Base-by-base conservation (phyloP, 1,140 invertebrate genomes). In the Spodoptera litura region DNA sequence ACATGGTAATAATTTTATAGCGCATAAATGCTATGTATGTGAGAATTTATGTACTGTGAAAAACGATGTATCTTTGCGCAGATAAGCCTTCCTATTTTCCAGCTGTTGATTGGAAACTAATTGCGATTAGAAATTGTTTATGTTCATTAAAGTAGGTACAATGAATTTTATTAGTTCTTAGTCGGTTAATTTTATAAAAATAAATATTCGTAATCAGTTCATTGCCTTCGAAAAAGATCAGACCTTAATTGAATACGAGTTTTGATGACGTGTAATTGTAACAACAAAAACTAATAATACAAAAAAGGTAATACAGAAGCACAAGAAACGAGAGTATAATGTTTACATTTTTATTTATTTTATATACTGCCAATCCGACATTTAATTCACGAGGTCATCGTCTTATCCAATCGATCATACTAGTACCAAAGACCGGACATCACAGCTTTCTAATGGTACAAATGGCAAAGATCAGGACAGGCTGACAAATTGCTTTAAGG, bases 401-500 rank as follows among this genome's bases (percentile, higher is more conserved):
- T 27, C 49, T 31, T 52, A 68, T 27, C 64, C 25, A 52, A 68
- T 68, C 51, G 64, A 53, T 68, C 64, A 52, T 27, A 10, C 25
- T 53, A 44, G 13, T 27, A 10, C 25, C 20, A 51, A 31, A 27
- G 20, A 68, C 53, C 44, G 61, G 61, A 38, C 61, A 52, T 66
- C 64, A 44, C n/a, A 68, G 51, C 64, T 68, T 68, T 68, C 64
- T 68, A 68, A 68, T 68, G 20, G 64, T 44, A 11, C 38, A 31
- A 68, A 27, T 31, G 64, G 64, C 64, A 68, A 68, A 68, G 49
- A 68, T 68, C 64, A 68, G 64, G 49, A 68, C 20, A 53, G 12
- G 2, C 6, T n/a, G 64, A 68, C 64, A 68, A 68, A 53, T 53
- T 68, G 64, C 64, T 68, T 53, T 3, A 68, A 68, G 64, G 64